Base-by-base conservation (phyloP, 1,140 invertebrate genomes). In the Sarcophaga peregrina region DNA sequence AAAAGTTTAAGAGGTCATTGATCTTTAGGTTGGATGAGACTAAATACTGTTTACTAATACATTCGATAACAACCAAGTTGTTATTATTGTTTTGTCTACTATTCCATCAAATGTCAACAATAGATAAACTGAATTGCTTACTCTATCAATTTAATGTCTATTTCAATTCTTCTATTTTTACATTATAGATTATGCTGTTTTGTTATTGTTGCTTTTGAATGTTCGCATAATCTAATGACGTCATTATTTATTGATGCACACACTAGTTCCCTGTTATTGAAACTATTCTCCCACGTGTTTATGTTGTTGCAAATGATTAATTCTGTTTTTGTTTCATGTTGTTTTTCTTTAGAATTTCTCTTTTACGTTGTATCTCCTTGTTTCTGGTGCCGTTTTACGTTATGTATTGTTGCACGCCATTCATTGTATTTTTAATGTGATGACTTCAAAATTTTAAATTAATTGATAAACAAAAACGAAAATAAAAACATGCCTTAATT, bases 391-490 rank as follows among this genome's bases (percentile, higher is more conserved):
- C 15, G 10, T 37, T 37, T 37, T 37, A 37, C 25, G 25, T 37
- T 37, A 37, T n/a, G 54, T 62, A 37, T 37, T 37, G 11, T n/a
- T 62, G 54, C 17, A 8, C 20, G 62, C 20, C 9, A 7, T 68
- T 68, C 11, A 7, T 7, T 68, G 9, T 68, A 68, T 68, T 68
- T 20, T 68, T 68, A 25, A 68, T 68, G 3, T 68, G 62, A 68
- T 68, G 62, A 25, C 17, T 68, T 68, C 6, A 68, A 68, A 68
- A 68, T 68, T 68, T 68, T 11, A 68, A 68, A 68, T 68, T 68
- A 68, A 25, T 68, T 68, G 62, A 68, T 68, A 68, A 68, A 68
- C 62, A 68, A 68, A 68, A 68, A 20, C 11, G 25, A 46, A 46
- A 74, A 74, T 45, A 25, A 20, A 76, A 11, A 17, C n/a, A 76